Evolutionary conservation across 2,797 vertebrate species (phyloP), one percentile per base, ranked within the genome.

Genomic region (Microcaecilia unicolor): DNA sequence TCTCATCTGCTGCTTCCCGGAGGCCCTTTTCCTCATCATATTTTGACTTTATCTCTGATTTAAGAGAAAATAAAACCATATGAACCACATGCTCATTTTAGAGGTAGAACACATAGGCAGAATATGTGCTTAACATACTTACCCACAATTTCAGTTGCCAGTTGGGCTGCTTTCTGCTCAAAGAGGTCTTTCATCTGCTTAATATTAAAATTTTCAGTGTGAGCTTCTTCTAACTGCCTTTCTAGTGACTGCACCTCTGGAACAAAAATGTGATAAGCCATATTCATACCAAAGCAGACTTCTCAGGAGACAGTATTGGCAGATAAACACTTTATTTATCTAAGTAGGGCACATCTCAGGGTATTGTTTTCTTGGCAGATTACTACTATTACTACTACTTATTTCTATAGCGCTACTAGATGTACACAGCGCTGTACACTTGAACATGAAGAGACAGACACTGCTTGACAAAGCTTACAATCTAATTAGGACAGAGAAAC

Each of bases 131-230:
- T 39, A 39, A 38, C 25, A 37, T 29, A 86, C 87, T 87, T 61
- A 95, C 96, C 96, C 64, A 91, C 95, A 66, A 97, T 88, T 83
- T 98, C 95, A 28, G 93, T 97, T 31, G 94, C 88, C 72, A 97
- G 82, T 59, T 93, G 92, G 19, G 93, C 93, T 5, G 96, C 95
- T 75, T 98, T 99, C 77, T 99, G 95, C 70, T 99, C 95, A 87
- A 93, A 96, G 60, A 98, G 69, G 58, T 98, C 95, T 85, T 96
- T 99, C 96, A 99, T 97, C 78, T 98, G 96, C 66, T 96, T 97
- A 68, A 97, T 90, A 77, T 98, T 95, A 74, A 96, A 98, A 67
- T 91, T 98, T 69, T 98, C 95, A 10, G 90, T 86, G 72, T 93
- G 90, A 2, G 89, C 81, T 64, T 98, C 88, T 52, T 95, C 92